A percentile compares a stretch with the other conserved stretches of the same genome.
Evolutionary conservation across 2,797 vertebrate species (phyloP).

Genomic region (Propithecus deckenii): DNA sequence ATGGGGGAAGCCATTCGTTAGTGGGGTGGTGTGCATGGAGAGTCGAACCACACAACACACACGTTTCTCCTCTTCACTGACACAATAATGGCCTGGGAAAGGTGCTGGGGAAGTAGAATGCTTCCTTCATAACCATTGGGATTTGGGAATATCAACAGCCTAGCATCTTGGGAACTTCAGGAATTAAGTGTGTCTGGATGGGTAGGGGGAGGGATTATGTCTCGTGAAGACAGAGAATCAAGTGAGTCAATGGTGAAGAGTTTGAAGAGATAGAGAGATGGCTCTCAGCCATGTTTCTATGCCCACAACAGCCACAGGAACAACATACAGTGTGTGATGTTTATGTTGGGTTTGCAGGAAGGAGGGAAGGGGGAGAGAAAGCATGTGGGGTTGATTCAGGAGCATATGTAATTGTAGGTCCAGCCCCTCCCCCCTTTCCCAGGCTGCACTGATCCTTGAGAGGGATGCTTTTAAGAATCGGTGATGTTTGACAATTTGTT

Average conservation of each 20-base stretch:
- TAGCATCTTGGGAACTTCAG: not conserved
- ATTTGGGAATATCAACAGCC: rapidly evolving
- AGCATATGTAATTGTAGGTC: not conserved
- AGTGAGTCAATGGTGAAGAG: not conserved
- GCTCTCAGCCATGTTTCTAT: not conserved
- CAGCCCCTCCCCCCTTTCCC: rapidly evolving
- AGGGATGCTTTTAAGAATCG: not conserved
- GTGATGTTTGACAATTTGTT: not conserved
- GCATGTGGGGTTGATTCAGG: rapidly evolving
- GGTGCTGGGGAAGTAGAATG: not conserved
- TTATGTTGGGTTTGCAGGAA: not conserved
- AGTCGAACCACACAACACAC: not conserved
- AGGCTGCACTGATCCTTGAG: no score
- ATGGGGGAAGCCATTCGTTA: not conserved
- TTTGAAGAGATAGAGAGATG: not conserved
- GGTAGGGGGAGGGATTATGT: no score
- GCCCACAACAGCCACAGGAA: not conserved
- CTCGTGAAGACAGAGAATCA: not conserved
- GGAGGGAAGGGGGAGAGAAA: not conserved
- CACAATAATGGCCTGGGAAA: not conserved
- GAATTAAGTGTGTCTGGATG: not conserved
- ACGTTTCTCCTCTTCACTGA: not conserved
- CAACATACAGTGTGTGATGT: not conserved
- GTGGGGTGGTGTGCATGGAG: no score
- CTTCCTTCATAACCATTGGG: not conserved